Evolutionary conservation across 2,113 vertebrate species (phyloP).

Genomic region (Atractosteus spatula): DNA sequence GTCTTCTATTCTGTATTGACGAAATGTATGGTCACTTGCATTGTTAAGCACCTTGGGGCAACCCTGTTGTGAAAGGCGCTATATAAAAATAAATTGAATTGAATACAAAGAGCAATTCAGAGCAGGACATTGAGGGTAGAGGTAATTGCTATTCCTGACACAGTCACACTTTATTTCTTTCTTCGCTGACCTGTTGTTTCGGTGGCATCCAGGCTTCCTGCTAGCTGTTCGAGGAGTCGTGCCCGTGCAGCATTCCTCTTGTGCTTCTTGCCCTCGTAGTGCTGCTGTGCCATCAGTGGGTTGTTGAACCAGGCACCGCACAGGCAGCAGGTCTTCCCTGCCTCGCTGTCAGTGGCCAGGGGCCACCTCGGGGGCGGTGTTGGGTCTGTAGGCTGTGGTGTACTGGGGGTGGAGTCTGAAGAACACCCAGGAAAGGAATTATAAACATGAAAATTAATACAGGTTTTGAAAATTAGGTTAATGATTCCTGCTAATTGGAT

Average conservation of each 20-base stretch:
- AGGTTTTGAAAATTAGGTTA: background rate
- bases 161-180: too few relatives aligned
- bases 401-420: conserved; percentile 63
- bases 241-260: conserved; percentile 72
- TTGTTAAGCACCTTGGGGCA: too few relatives aligned
- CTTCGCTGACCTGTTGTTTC: conserved; percentile 68
- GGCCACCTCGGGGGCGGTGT: conserved; percentile 42
- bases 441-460: conserved; percentile 1
- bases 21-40: too few relatives aligned
- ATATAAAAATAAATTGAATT: too few relatives aligned
- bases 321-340: conserved; percentile 71
- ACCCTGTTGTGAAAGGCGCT: too few relatives aligned
- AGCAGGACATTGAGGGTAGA: too few relatives aligned
- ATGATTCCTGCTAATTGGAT: background rate
- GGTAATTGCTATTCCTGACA: too few relatives aligned
- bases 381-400: conserved; percentile 52
- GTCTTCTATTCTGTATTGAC: too few relatives aligned
- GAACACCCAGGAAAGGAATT: background rate
- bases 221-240: conserved; percentile 69
- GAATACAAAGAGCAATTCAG: too few relatives aligned
- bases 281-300: conserved; percentile 78
- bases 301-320: conserved; percentile 80
- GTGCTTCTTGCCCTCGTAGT: conserved; percentile 78
- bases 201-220: conserved; percentile 68
- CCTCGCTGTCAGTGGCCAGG: conserved; percentile 58